Percentiles rank a stretch among this genome's conserved stretches.
These are phyloP conservation scores for Eremophila alpestris DNA, from an alignment of 2,797 vertebrate genomes.

Conservation along the genomic window DNA sequence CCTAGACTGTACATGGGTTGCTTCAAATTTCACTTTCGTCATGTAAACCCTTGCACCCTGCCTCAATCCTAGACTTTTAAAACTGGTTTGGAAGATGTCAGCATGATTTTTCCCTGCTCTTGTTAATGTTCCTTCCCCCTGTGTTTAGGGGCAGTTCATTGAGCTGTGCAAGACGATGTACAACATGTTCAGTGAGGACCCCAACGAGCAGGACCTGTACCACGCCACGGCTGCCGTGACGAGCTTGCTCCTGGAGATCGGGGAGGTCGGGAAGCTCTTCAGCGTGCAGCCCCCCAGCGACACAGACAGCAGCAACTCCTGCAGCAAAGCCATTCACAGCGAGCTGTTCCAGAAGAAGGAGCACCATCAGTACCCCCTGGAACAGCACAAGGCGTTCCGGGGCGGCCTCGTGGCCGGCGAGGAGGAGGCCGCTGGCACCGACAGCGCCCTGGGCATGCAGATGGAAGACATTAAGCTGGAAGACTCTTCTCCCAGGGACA, in stretches of 20 bases:
- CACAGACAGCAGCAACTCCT: background rate
- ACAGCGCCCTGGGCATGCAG: conserved; percentile 63
- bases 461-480: conserved; percentile 96
- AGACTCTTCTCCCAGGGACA: conserved; percentile 91
- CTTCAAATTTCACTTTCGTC: background rate
- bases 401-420: background rate
- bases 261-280: conserved; percentile 94
- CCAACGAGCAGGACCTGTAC: conserved; percentile 93
- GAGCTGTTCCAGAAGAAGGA: conserved; percentile 74
- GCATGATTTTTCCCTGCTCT: background rate
- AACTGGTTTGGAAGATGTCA: background rate
- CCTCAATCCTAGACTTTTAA: background rate
- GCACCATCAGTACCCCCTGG: conserved; percentile 57
- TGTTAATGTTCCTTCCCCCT: background rate
- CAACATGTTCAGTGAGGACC: conserved; percentile 97
- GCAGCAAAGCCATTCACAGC: background rate
- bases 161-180: conserved; percentile 98
- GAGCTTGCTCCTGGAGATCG: conserved; percentile 95
- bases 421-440: conserved; percentile 69
- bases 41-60: background rate
- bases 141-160: conserved; percentile 91
- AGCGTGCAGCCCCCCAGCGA: conserved; percentile 68
- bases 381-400: conserved; percentile 59
- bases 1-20: background rate
- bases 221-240: conserved; percentile 95